Evolutionary conservation across 1,140 invertebrate species (phyloP), one percentile per base, ranked within the genome.

Genomic region (Eupeodes corollae): DNA sequence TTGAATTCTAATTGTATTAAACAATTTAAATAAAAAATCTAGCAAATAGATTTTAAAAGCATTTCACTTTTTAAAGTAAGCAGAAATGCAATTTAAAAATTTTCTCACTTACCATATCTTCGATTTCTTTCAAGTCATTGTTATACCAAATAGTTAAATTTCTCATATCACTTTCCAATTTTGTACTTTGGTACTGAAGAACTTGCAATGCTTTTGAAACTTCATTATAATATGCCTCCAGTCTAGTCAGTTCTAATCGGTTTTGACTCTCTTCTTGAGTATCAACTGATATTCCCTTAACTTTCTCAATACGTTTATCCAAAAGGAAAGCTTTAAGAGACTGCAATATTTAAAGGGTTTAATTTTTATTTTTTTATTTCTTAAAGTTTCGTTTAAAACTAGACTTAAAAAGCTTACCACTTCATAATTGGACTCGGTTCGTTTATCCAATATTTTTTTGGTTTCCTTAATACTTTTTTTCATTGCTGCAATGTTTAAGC

Each of bases 81-180:
- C n/a, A n/a, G n/a, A n/a, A n/a, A n/a, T n/a, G n/a, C n/a, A n/a
- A n/a, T n/a, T n/a, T n/a, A 15, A 37, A 16, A 9, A 12, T 26
- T 34, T 21, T 11, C 34, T 35, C 19, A 46, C 49, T 43, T 35
- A 51, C 47, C 26, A 66, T 48, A 21, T 45, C 32, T 2, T 59
- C 53, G 35, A 63, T 37, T 12, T 57, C 56, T 35, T 57, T 55
- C 35, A 51, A 53, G 47, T 63, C 63, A 42, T 47, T 45, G n/a
- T 59, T 59, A 30, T 74, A 73, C 2, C 60, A 56, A 5, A 59
- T 57, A 1, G 68, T 62, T 35, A 75, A 41, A 44, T 66, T 61
- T 35, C 69, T 61, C 69, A 73, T 73, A 53, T 70, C 72, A 30
- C 79, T 73, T 51, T 78, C 75, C 8, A 79, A 59, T 51, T 65